Percentiles rank a stretch among this genome's conserved stretches.
Conservation (phyloP, 2,797 vertebrate species). For the Gymnothorax reevesii region DNA sequence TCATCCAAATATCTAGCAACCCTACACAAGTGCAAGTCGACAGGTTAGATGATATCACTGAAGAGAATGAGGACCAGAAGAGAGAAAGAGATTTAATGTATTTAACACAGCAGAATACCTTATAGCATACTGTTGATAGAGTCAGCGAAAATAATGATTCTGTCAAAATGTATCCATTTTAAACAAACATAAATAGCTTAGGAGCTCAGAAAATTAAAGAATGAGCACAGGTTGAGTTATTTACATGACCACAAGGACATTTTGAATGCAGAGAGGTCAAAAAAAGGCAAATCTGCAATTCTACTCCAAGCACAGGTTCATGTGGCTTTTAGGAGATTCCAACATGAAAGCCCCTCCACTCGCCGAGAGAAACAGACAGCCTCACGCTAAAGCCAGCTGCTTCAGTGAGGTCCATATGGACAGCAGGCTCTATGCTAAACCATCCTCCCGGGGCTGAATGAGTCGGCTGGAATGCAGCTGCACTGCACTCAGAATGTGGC, state of each 20-base stretch:
- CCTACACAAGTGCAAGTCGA: neutral
- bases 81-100: neutral
- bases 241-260: neutral
- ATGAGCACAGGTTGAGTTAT: neutral
- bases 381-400: neutral
- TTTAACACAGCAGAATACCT: neutral
- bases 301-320: neutral
- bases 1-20: neutral
- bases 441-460: constrained; percentile 21
- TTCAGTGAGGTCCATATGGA: constrained; percentile 19
- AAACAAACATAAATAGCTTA: neutral
- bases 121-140: neutral
- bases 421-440: constrained; percentile 15
- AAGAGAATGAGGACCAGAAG: neutral
- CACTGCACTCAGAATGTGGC: neutral
- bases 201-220: neutral
- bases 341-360: constrained; percentile 5
- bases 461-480: constrained; percentile 30
- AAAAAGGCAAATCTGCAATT: neutral
- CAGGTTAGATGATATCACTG: neutral
- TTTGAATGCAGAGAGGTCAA: neutral
- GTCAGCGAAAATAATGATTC: neutral
- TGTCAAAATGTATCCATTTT: neutral
- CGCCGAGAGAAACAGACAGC: neutral
- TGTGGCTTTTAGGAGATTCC: neutral